Evolutionary conservation across 2,797 vertebrate species (phyloP), one percentile per base, ranked within the genome.

Genomic region (Adrianichthys oophorus): DNA sequence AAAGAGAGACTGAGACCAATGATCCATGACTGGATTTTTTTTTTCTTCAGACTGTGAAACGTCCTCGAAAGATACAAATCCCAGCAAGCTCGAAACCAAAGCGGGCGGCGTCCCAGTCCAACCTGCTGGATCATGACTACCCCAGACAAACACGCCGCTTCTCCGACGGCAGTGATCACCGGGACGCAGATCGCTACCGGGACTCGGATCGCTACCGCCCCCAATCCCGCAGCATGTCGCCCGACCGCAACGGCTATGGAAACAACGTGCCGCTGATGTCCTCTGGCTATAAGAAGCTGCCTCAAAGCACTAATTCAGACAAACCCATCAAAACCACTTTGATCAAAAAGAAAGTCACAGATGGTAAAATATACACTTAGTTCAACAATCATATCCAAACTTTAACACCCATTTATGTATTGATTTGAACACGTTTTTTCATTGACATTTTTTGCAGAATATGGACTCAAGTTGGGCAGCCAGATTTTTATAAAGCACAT

Each of bases 401-500:
- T 37, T 32, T 0, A 32, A 32, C 29, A 32, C 8, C 29, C 12
- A 32, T 37, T 37, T 59, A 0, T 52, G 23, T 49, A 4, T 17
- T n/a, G 24, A 29, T 17, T 41, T 48, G 23, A 42, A 59, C 13
- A 21, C 41, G 7, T 46, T 40, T 58, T n/a, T 12, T 16, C 15
- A 18, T 46, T 58, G 10, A 37, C 10, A 12, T 6, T 63, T 37
- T 51, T n/a, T 60, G 16, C 84, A 99, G 98, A 99, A 72, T 99
- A 98, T 0, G 98, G 98, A 21, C 68, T 99, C 83, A 98, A 95
- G 80, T 84, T 99, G 50, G 98, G 98, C 14, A 99, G 96, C 84
- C 97, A 96, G 91, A 98, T 99, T 75, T 99, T 97, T 81, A 95
- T 99, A 86, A 99, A 98, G 72, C 96, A 97, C 85, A 96, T 99